Evolutionary conservation across 2,113 vertebrate species (phyloP).

Genomic region (Datnioides undecimradiatus): DNA sequence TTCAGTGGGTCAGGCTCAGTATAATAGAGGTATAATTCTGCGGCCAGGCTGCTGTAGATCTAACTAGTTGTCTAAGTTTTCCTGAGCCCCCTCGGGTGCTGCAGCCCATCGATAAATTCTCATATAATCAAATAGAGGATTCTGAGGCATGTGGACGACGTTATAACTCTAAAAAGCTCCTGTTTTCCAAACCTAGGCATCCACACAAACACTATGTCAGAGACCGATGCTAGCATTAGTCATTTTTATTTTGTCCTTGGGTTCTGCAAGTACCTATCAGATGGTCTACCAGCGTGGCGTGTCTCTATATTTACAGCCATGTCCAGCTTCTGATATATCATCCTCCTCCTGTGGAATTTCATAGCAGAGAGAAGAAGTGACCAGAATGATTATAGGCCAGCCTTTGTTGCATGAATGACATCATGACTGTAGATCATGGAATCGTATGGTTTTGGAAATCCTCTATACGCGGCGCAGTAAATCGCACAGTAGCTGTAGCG

Average conservation of each 20-base stretch:
- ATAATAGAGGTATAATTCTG: conserved; percentile 64
- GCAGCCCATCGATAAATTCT: conserved; percentile 22
- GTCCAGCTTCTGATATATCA: conserved; percentile 56
- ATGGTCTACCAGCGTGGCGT: conserved; percentile 21
- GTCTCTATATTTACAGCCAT: conserved; percentile 60
- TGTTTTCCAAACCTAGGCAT: background rate
- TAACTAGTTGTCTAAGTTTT: conserved; percentile 28
- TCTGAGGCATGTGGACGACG: background rate
- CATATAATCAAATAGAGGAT: conserved; percentile 26
- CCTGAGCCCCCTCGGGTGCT: background rate
- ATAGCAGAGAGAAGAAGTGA: conserved; percentile 51
- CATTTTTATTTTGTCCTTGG: conserved; percentile 54
- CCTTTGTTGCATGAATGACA: conserved; percentile 69
- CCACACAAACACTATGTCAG: background rate
- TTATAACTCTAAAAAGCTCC: conserved; percentile 2
- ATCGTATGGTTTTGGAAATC: conserved; percentile 57
- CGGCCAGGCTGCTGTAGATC: conserved; percentile 50
- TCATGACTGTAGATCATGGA: conserved; percentile 69
- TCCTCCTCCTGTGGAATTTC: conserved; percentile 53
- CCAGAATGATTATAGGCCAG: conserved; percentile 70
- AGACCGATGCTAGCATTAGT: conserved; percentile 16
- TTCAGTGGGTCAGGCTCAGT: conserved; percentile 24
- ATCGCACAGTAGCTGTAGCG: conserved; percentile 58
- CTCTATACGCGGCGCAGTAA: conserved; percentile 46
- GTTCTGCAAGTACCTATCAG: conserved; percentile 29